These are phyloP conservation scores for Meliscaeva auricollis DNA, from an alignment of 2,888 invertebrate species.

Conservation along the genomic window DNA sequence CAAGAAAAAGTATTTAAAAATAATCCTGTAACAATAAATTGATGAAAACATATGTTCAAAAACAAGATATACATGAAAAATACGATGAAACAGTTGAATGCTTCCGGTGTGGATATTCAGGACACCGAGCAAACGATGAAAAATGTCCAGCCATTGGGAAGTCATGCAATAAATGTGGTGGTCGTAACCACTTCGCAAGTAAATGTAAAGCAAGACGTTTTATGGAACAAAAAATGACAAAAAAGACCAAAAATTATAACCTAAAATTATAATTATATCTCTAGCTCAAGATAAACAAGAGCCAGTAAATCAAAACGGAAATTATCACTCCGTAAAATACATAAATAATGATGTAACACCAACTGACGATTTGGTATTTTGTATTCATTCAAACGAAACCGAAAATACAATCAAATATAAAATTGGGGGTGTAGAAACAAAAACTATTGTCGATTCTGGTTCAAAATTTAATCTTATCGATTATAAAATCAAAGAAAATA, in stretches of 20 bases:
- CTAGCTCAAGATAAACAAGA: background rate
- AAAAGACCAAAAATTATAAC: background rate
- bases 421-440: constrained; percentile 8
- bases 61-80: background rate
- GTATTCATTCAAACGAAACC: constrained; percentile 3
- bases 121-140: background rate
- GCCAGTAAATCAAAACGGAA: background rate
- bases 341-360: background rate
- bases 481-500: background rate
- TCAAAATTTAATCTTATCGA: background rate
- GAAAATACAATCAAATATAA: background rate
- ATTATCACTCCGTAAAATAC: background rate
- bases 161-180: background rate
- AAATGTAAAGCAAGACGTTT: background rate
- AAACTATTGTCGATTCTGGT: background rate
- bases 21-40: too few relatives aligned
- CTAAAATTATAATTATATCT: too few relatives aligned
- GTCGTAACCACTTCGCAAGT: background rate
- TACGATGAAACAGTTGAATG: background rate
- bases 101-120: background rate
- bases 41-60: too few relatives aligned
- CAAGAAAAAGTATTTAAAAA: too few relatives aligned
- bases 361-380: background rate
- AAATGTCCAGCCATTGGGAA: background rate
- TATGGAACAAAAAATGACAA: background rate